Evolutionary conservation across 2,113 vertebrate species (phyloP).

Genomic region (Grus americana): DNA sequence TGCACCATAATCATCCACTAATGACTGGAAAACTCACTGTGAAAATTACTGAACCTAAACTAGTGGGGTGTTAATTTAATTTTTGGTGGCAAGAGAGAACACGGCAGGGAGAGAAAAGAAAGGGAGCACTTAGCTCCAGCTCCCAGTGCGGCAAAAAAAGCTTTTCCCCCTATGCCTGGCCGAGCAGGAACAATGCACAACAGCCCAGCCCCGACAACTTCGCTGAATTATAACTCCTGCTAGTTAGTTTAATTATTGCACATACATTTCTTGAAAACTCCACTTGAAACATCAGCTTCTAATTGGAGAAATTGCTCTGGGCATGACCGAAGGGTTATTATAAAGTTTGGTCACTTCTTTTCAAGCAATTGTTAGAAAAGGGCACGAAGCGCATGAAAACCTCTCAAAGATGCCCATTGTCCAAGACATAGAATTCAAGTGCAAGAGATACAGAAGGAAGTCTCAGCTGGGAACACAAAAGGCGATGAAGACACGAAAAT

Average conservation of each 20-base stretch:
- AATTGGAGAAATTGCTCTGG: constrained; percentile 47
- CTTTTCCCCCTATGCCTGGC: background rate
- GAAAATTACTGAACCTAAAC: constrained; percentile 3
- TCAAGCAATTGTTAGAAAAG: constrained; percentile 7
- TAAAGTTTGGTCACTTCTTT: constrained; percentile 19
- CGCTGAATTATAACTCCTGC: constrained; percentile 22
- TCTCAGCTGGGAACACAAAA: background rate
- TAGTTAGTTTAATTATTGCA: constrained; percentile 71
- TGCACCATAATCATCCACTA: constrained; percentile 6
- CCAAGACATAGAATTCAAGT: background rate
- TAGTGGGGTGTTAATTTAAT: constrained; percentile 52
- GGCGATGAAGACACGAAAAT: background rate
- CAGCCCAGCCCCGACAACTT: background rate
- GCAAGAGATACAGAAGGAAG: background rate
- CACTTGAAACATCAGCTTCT: constrained; percentile 20
- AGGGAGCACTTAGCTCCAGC: constrained; percentile 50
- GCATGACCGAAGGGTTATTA: background rate
- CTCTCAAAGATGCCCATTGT: constrained; percentile 41
- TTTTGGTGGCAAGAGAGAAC: background rate
- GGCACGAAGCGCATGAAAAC: background rate
- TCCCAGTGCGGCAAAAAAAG: background rate
- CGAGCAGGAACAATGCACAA: constrained; percentile 55
- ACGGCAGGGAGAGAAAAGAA: constrained; percentile 9
- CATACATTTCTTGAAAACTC: constrained; percentile 16
- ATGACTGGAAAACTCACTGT: constrained; percentile 26